Base-by-base conservation (phyloP, 2,888 invertebrate genomes). In the Meta bourneti region DNA sequence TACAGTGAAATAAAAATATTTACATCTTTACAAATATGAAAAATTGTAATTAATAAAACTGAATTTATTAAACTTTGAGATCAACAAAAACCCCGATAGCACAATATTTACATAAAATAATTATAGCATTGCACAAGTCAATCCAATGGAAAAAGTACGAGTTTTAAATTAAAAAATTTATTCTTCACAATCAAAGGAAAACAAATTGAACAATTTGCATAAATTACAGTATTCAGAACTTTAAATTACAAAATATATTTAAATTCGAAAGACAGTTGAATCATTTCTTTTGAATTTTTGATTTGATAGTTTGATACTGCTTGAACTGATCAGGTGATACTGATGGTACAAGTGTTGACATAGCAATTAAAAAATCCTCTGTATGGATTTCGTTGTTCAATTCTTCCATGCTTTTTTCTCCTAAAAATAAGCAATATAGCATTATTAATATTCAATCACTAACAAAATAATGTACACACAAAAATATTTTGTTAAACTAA, bases 251-350 rank as follows among this genome's bases (percentile, higher is more conserved):
- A 51, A 13, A 78, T 49, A 11, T 9, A 77, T 77, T n/a, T 11
- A 6, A 49, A 78, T 48, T 48, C 49, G 72, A 19, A 70, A 8
- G 9, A 69, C 54, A 20, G n/a, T 74, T 4, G 8, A 81, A 78
- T 52, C 52, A 91, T 11, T 90, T 34, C 19, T 77, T 88, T 88
- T 84, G 84, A 70, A 92, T 92, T 70, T 80, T 89, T 19, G 84
- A 79, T 85, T 89, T 92, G 5, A 92, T 87, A 6, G 48, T 20
- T 93, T 96, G 95, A 98, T 98, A 98, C 94, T 96, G 92, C 81
- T 94, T 94, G 79, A 94, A 93, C 81, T 95, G 95, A 13, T 94
- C 94, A 48, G 80, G 79, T 51, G 92, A 88, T 4, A 92, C 92
- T n/a, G 92, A 92, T n/a, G 92, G 92, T 1, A 90, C 84, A 16